A percentile compares a stretch with the other conserved stretches of the same genome.
Conservation (phyloP, 2,113 vertebrate species). For the Oncorhynchus tshawytscha region DNA sequence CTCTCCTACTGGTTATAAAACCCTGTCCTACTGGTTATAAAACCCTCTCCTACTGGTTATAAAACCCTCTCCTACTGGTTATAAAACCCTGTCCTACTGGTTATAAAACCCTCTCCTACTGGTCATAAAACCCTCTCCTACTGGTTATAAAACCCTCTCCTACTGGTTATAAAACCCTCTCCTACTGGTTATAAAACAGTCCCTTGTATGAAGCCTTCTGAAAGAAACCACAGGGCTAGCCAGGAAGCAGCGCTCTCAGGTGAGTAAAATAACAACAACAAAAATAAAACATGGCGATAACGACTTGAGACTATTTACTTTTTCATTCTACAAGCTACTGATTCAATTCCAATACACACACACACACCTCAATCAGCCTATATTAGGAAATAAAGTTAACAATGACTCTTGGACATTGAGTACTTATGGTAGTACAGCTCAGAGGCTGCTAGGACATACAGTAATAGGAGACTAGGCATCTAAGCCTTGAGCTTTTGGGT, state of each 20-base stretch:
- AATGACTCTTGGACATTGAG: not conserved
- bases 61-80: too few species aligned
- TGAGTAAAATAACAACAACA: constrained; percentile 52
- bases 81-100: too few species aligned
- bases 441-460: not conserved
- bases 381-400: too few species aligned
- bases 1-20: too few species aligned
- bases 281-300: constrained; percentile 34
- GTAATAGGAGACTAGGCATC: not conserved
- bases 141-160: too few species aligned
- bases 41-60: too few species aligned
- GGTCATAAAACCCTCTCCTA: too few species aligned
- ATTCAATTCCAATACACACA: not conserved
- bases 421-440: not conserved
- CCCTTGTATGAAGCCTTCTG: constrained; percentile 12
- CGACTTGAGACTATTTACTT: constrained; percentile 34
- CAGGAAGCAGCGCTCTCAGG: constrained; percentile 8
- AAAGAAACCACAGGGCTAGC: constrained; percentile 16
- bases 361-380: too few species aligned
- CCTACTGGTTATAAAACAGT: too few species aligned
- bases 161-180: too few species aligned
- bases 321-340: constrained; percentile 4
- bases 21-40: too few species aligned
- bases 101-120: too few species aligned
- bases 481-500: not conserved